Evolutionary conservation across 2,797 vertebrate genomes (phyloP), one percentile per base, ranked within the genome.

Genomic region (Heliangelus exortis): DNA sequence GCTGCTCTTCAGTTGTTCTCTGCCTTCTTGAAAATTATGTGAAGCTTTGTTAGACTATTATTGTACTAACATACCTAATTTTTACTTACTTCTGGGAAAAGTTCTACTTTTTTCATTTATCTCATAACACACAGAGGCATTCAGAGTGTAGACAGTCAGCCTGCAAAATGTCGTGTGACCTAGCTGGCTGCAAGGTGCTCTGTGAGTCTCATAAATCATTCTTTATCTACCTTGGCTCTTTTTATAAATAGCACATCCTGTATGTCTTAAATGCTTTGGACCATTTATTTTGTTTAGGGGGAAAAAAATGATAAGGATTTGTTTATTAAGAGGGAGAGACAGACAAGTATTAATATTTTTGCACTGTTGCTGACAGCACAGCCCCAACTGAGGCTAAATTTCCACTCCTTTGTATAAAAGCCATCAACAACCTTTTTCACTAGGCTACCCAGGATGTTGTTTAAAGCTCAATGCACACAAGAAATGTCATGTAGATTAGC

Each of bases 401-500:
- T 95, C 87, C 85, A 95, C 65, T n/a, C 73, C 92, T 96, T 87
- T 86, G 36, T 79, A 77, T 22, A 81, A 92, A 92, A 96, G 48
- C 55, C 86, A 67, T 47, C 5, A 2, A 79, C 75, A 94, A 72
- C 51, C 71, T 93, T 96, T 93, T 95, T 89, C 85, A 92, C 58
- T 74, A 79, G 79, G 41, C 86, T 96, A 68, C 84, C 79, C 10
- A 45, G 84, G 62, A 58, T 77, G 31, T 94, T 96, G 87, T 94
- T 97, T 95, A 96, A 97, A 97, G 78, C 92, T 97, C 94, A 95
- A 90, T 2, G 1, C 92, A 92, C 71, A 89, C 8, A 21, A 95
- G 65, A 96, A 95, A 95, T 87, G 93, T 95, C 84, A 96, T 62
- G 68, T 92, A 97, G 96, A 96, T 97, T 77, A 97, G 81, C 88